These are phyloP conservation scores for Diadema setosum DNA, from an alignment of 35 echinoderm and acorn worm genomes.

Conservation along the genomic window DNA sequence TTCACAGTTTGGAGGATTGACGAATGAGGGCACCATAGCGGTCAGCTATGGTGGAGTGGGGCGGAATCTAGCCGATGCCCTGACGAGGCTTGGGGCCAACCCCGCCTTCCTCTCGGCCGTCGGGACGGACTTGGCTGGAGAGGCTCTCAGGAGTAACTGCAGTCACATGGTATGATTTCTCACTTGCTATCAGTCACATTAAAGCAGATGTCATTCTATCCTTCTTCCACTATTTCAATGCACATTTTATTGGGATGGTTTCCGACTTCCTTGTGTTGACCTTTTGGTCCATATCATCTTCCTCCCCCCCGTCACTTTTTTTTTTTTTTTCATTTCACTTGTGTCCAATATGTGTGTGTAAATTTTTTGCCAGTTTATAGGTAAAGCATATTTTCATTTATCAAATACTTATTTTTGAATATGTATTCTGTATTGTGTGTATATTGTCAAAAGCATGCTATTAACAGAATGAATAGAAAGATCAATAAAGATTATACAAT, in stretches of 20 bases:
- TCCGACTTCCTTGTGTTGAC: background rate
- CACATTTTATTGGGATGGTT: background rate
- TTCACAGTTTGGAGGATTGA: slow-evolving; percentile 62
- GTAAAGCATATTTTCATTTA: too few species aligned
- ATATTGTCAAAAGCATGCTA: too few species aligned
- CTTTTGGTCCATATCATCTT: background rate
- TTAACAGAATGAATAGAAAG: too few species aligned
- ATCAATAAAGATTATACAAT: too few species aligned
- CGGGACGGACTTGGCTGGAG: slow-evolving; percentile 59
- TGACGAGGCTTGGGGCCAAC: slow-evolving; percentile 51
- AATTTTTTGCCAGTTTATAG: too few species aligned
- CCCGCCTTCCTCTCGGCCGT: slow-evolving; percentile 76
- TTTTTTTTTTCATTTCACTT: too few species aligned
- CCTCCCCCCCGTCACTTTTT: background rate
- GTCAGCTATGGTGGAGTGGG: slow-evolving; percentile 76
- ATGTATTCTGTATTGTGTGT: too few species aligned
- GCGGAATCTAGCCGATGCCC: slow-evolving; percentile 81
- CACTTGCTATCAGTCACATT: background rate
- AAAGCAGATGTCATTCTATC: background rate
- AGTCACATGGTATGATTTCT: slow-evolving; percentile 54
- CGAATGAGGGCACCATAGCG: slow-evolving; percentile 56
- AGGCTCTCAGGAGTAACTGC: slow-evolving; percentile 52
- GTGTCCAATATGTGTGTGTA: too few species aligned
- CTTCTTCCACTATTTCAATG: background rate
- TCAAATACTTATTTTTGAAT: too few species aligned